Evolutionary conservation across 2,797 vertebrate genomes (phyloP).

Genomic region (Tauraco hartlaubi): DNA sequence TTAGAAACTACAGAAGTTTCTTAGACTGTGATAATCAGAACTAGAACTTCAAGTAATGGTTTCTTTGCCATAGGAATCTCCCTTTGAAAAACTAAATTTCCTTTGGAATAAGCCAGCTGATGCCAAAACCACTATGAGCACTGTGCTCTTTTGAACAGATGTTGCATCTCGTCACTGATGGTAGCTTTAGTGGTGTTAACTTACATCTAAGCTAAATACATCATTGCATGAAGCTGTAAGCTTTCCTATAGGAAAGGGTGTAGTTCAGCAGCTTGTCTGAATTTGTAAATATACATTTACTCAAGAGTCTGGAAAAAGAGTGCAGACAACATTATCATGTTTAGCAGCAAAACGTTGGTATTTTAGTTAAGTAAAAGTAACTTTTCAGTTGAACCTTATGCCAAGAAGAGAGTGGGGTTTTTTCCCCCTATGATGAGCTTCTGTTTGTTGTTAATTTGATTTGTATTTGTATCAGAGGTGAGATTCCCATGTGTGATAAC

Average conservation of each 20-base stretch:
- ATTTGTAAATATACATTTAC: not conserved
- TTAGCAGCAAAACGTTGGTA: not conserved
- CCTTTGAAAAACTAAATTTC: not conserved
- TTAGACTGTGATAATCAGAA: not conserved
- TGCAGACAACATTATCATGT: not conserved
- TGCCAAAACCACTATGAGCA: not conserved
- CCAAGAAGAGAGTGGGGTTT: not conserved
- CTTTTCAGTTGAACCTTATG: not conserved
- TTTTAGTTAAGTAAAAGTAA: not conserved
- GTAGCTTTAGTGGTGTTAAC: not conserved
- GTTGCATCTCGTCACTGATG: not conserved
- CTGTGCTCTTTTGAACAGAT: not conserved
- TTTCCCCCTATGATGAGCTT: not conserved
- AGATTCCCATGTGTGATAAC: not conserved
- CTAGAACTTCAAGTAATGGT: not conserved
- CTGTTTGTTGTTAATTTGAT: not conserved
- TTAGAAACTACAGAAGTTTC: not conserved
- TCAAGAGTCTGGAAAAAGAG: not conserved
- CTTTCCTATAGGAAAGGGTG: not conserved
- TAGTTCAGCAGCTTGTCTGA: not conserved
- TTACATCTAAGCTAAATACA: not conserved
- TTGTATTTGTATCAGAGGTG: not conserved
- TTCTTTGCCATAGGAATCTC: not conserved
- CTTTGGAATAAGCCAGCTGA: not conserved
- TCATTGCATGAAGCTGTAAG: not conserved